A percentile compares a stretch with the other conserved stretches of the same genome.
These are phyloP conservation scores for Fulmarus glacialis DNA, from an alignment of 2,113 vertebrate genomes.

Conservation along the genomic window DNA sequence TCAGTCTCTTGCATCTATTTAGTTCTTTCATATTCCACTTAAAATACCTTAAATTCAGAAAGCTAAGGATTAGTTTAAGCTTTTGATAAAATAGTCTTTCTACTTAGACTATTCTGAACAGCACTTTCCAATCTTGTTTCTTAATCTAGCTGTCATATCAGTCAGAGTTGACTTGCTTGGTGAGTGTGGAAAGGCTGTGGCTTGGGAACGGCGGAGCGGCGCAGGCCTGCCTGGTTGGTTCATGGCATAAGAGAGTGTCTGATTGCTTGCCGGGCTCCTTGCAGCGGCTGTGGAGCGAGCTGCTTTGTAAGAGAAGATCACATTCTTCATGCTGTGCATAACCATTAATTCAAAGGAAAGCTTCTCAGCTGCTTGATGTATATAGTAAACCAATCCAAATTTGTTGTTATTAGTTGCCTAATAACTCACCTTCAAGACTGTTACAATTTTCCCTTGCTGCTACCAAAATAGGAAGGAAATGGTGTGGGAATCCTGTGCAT, in stretches of 20 bases:
- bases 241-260: neutral
- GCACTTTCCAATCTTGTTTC: neutral
- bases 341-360: neutral
- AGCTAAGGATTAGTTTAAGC: neutral
- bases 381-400: neutral
- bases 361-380: neutral
- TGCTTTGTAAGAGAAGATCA: neutral
- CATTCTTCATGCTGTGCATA: neutral
- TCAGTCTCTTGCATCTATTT: neutral
- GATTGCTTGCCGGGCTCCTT: neutral
- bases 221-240: neutral
- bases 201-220: neutral
- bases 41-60: neutral
- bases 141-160: neutral
- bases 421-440: neutral
- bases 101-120: neutral
- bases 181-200: neutral
- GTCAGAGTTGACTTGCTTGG: neutral
- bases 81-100: neutral
- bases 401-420: neutral
- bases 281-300: neutral
- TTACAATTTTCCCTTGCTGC: neutral
- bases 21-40: neutral
- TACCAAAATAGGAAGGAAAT: neutral
- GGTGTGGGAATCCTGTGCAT: neutral